Percentiles rank a stretch among this genome's conserved stretches.
Evolutionary conservation across 2,888 invertebrate species (phyloP).

Genomic region (Heliconius erato): DNA sequence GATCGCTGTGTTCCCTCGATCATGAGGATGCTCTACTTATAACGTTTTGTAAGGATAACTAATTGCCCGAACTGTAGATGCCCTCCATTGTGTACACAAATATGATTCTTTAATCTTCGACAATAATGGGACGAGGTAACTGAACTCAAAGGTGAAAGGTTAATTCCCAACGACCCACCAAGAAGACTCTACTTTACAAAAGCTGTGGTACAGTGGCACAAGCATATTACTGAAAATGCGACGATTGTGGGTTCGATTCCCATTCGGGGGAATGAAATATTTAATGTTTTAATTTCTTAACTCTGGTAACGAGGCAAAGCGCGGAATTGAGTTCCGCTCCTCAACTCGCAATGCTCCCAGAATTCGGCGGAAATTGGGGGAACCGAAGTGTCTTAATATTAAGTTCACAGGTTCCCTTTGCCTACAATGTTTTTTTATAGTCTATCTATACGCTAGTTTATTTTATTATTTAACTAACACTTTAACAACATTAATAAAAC

Average conservation of each 20-base stretch:
- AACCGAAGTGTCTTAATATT: too few relatives aligned
- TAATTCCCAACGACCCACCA: background rate
- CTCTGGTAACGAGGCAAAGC: too few relatives aligned
- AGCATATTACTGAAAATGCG: too few relatives aligned
- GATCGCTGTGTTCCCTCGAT: background rate
- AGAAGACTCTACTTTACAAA: background rate
- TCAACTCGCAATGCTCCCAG: too few relatives aligned
- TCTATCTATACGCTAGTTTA: background rate
- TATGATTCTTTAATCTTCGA: conserved; percentile 24
- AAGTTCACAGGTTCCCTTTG: too few relatives aligned
- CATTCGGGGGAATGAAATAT: too few relatives aligned
- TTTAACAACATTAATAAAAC: background rate
- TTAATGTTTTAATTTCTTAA: too few relatives aligned
- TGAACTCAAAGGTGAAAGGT: conserved; percentile 18
- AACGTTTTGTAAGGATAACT: conserved; percentile 16
- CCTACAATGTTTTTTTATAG: too few relatives aligned
- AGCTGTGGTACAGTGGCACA: too few relatives aligned
- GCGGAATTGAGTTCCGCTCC: too few relatives aligned
- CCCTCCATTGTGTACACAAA: conserved; percentile 4
- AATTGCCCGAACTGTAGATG: conserved; percentile 17
- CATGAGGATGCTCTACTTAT: conserved; percentile 1
- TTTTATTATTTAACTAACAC: background rate
- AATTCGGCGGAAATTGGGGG: too few relatives aligned
- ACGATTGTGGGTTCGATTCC: too few relatives aligned
- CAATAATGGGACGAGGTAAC: conserved; percentile 16